Percentiles rank a stretch among this genome's conserved stretches.
Conservation (phyloP, 1,140 invertebrate genomes). For the Scaptomyza montana region DNA sequence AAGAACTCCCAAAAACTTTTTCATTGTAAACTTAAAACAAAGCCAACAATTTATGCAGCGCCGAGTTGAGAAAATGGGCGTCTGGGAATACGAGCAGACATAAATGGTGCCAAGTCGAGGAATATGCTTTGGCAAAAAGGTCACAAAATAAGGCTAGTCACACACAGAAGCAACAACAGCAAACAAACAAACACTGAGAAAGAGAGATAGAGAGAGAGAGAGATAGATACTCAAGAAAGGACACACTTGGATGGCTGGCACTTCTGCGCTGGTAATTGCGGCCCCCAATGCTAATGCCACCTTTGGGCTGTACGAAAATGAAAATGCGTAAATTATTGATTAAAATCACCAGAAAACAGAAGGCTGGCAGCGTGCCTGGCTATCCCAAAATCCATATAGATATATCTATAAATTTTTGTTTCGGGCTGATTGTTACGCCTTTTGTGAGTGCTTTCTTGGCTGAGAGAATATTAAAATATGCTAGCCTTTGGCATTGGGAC, state of each 20-base stretch:
- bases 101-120: slow-evolving; percentile 15
- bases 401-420: slow-evolving; percentile 52
- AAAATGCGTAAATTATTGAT: slow-evolving; percentile 83
- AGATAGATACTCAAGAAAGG: slow-evolving; percentile 30
- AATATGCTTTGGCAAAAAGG: slow-evolving; percentile 24
- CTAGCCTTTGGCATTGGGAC: slow-evolving; percentile 42
- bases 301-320: slow-evolving; percentile 67
- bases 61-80: slow-evolving; percentile 60
- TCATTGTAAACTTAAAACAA: slow-evolving; percentile 49
- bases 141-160: slow-evolving; percentile 17
- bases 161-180: slow-evolving; percentile 16
- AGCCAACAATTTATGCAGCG: slow-evolving; percentile 66
- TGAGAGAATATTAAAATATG: slow-evolving; percentile 57
- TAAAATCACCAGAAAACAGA: slow-evolving; percentile 69
- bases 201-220: slow-evolving; percentile 12
- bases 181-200: slow-evolving; percentile 17
- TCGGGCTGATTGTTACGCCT: slow-evolving; percentile 68
- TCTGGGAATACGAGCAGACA: slow-evolving; percentile 55
- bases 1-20: slow-evolving; percentile 45
- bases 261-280: slow-evolving; percentile 72
- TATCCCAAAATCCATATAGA: slow-evolving; percentile 39
- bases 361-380: slow-evolving; percentile 26
- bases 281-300: slow-evolving; percentile 75
- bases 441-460: slow-evolving; percentile 45
- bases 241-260: slow-evolving; percentile 70